phyloP scores from a whole-genome alignment of 2,113 vertebrate species.

The Lynx canadensis region DNA sequence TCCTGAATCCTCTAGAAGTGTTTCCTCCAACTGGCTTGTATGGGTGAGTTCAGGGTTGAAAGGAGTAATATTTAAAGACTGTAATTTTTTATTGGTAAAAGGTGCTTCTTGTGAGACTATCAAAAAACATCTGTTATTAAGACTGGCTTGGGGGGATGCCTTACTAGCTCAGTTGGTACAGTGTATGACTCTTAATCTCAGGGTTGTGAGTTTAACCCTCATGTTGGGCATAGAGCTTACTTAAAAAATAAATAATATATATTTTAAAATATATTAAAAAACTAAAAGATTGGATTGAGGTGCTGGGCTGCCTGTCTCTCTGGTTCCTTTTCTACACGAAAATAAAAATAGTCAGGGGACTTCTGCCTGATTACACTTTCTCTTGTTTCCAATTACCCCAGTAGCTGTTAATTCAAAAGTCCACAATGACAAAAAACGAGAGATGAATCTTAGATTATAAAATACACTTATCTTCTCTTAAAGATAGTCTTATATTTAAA shows the following conservation, averaged over 20 bases:
- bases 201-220: background rate
- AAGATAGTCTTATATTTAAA: background rate
- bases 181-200: background rate
- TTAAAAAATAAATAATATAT: background rate
- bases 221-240: background rate
- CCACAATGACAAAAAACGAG: background rate
- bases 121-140: background rate
- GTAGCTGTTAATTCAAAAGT: background rate
- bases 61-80: background rate
- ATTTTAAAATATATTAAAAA: background rate
- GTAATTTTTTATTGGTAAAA: background rate
- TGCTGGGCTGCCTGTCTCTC: accelerated
- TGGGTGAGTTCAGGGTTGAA: background rate
- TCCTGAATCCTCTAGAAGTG: background rate
- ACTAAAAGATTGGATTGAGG: background rate
- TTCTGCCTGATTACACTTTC: background rate
- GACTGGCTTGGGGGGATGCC: background rate
- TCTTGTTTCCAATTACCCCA: background rate
- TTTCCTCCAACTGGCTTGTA: background rate
- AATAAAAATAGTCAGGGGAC: background rate
- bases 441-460: background rate
- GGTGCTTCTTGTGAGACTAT: background rate
- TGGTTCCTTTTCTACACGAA: background rate
- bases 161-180: background rate
- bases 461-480: background rate